Evolutionary conservation across 2,113 vertebrate species (phyloP), one percentile per base, ranked within the genome.

Genomic region (Heptranchias perlo): DNA sequence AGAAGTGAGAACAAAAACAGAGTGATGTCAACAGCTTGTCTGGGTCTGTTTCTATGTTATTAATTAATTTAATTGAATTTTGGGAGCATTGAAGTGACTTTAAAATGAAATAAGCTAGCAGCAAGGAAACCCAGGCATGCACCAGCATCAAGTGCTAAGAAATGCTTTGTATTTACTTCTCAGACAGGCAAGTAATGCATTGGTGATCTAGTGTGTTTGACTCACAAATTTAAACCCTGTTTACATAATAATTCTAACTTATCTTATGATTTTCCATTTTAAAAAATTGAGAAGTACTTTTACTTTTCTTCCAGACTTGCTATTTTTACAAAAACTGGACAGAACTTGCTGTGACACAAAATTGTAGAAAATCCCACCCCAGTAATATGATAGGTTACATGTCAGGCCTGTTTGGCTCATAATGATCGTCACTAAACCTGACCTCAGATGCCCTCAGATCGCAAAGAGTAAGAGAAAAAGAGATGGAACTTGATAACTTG

Each of bases 401-500:
- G 64, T 67, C 64, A 94, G 25, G 31, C 21, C 13, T 69, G 64
- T 95, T 52, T 69, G 44, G 58, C 61, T 93, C 54, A 39, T 93
- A 39, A 39, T 62, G 58, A 49, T 35, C 73, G 94, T 67, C 94
- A 95, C 65, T 95, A 35, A 47, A 35, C 49, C 65, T 95, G 65
- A 95, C 94, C 65, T 69, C 44, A 95, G 64, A 69, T 69, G 47
- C 62, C 94, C 64, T 69, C 44, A 52, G 94, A 49, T 95, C 28
- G 73, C 44, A 95, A 94, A 31, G 62, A 39, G 62, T 23, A 94
- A 69, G 44, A 69, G 65, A 23, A 69, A 95, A 69, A 52, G 65
- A 91, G 52, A 54, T 91, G 52, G 94, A 31, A 95, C 11, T 95
- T 95, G 65, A 95, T 95, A 52, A 95, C 94, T 49, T 52, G 39